Conservation (phyloP, 2,113 vertebrate species). For the Sterrhoptilus dennistouni region DNA sequence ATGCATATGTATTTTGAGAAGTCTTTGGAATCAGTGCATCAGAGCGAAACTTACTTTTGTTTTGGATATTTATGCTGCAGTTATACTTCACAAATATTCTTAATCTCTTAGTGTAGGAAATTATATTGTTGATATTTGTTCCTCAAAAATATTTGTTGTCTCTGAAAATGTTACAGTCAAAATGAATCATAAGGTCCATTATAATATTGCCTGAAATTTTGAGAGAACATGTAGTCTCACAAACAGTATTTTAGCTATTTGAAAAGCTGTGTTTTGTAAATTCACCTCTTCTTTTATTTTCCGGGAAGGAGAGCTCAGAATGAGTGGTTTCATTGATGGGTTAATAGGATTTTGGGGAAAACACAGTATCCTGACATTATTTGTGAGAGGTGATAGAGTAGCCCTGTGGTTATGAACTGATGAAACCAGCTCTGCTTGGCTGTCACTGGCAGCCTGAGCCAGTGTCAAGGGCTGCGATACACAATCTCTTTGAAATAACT, state of each 20-base stretch:
- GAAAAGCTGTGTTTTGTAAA: neutral
- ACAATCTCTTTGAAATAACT: neutral
- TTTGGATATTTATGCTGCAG: neutral
- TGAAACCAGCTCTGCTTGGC: neutral
- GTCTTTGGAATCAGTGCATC: neutral
- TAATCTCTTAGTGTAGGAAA: neutral
- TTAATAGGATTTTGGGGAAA: neutral
- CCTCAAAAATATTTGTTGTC: neutral
- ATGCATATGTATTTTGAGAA: neutral
- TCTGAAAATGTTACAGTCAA: neutral
- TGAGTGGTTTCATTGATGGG: neutral
- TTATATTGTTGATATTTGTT: neutral
- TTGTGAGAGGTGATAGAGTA: neutral
- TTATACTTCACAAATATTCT: neutral
- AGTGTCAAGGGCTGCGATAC: neutral
- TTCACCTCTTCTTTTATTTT: neutral
- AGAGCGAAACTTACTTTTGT: neutral
- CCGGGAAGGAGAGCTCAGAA: neutral
- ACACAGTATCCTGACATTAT: neutral
- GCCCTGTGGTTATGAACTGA: neutral
- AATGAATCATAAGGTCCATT: fast-evolving
- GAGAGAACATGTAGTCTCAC: neutral
- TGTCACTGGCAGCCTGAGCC: neutral
- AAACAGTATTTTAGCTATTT: neutral
- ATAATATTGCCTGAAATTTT: neutral